Evolutionary conservation across 2,888 invertebrate genomes (phyloP).

Genomic region (Meteorus colon): DNA sequence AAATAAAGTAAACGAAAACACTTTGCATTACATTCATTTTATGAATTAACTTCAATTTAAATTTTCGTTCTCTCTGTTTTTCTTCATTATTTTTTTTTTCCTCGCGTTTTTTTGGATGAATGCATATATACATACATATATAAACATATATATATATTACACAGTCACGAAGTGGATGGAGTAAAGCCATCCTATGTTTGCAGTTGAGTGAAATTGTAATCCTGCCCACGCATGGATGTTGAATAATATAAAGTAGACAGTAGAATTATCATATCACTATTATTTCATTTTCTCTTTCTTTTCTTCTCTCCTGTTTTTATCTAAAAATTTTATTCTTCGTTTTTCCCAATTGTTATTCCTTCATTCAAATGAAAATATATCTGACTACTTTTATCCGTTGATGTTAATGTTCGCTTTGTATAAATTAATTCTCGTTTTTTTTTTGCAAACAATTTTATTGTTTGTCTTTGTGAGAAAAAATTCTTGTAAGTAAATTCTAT

Average conservation of each 20-base stretch:
- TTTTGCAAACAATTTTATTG: too few relatives aligned
- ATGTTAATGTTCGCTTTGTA: too few relatives aligned
- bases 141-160: background rate
- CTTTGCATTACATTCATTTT: background rate
- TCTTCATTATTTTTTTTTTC: constrained; percentile 19
- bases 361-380: background rate
- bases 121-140: background rate
- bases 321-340: background rate
- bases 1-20: background rate
- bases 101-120: background rate
- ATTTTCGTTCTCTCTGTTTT: background rate
- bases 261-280: constrained; percentile 14
- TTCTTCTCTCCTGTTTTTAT: background rate
- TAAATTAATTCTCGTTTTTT: too few relatives aligned
- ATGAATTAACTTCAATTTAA: background rate
- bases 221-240: constrained; percentile 3
- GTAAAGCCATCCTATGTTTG: constrained; percentile 23
- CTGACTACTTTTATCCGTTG: too few relatives aligned
- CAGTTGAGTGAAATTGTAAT: constrained; percentile 9
- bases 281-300: background rate
- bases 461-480: too few relatives aligned
- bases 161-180: background rate
- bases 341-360: background rate
- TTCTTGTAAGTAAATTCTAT: too few relatives aligned
- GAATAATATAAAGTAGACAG: background rate